phyloP scores from a whole-genome alignment of 2,888 invertebrate species.

The Ormia ochracea region DNA sequence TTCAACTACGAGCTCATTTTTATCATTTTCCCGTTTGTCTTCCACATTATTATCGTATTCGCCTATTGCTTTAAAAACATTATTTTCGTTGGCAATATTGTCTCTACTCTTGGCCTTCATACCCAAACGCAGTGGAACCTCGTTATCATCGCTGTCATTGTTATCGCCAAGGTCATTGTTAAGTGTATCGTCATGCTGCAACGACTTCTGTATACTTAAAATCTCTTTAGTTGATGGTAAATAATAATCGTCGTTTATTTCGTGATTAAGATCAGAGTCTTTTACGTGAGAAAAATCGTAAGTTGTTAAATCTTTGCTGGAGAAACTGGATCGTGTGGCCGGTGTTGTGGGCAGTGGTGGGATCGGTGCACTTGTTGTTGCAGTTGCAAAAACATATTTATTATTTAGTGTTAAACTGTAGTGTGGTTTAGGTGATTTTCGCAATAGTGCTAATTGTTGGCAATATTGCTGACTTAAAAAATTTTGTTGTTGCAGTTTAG shows the following conservation, averaged over 20 bases:
- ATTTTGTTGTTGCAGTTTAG: conserved; percentile 39
- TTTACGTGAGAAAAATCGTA: conserved; percentile 55
- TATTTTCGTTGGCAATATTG: conserved; percentile 2
- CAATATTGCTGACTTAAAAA: conserved; percentile 44
- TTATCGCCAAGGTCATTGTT: not conserved
- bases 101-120: not conserved
- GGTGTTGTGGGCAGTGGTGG: not conserved
- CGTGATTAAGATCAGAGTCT: conserved; percentile 36
- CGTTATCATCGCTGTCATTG: not conserved
- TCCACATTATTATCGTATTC: not conserved
- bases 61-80: not conserved
- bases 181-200: conserved; percentile 14
- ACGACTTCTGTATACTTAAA: conserved; percentile 49
- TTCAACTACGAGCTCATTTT: conserved; percentile 34
- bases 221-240: conserved; percentile 51
- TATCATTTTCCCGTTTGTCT: conserved; percentile 9
- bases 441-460: conserved; percentile 24
- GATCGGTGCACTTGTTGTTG: not conserved
- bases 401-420: conserved; percentile 48
- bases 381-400: conserved; percentile 24
- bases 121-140: not conserved
- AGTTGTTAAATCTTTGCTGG: conserved; percentile 56
- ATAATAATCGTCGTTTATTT: conserved; percentile 47
- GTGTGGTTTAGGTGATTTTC: conserved; percentile 57
- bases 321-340: conserved; percentile 32